A percentile compares a stretch with the other conserved stretches of the same genome.
Conservation (phyloP, 2,888 invertebrate genomes). For the Conistra vaccinii region DNA sequence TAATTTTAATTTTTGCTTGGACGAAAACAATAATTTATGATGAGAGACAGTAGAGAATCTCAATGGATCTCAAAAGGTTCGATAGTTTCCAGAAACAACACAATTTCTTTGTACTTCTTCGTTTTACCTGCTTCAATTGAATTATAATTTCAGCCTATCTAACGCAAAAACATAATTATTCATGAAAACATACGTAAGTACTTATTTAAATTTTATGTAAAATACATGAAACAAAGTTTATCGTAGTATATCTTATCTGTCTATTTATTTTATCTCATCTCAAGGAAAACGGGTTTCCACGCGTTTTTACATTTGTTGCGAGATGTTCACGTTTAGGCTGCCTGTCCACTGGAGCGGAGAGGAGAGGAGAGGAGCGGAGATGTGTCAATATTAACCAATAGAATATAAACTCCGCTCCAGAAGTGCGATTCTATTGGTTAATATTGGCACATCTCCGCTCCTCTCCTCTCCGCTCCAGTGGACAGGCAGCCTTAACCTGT, state of each 20-base stretch:
- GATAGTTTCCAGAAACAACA: neutral
- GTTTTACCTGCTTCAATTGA: neutral
- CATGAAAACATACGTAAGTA: neutral
- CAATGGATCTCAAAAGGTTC: neutral
- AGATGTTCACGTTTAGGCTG: conserved; percentile 13
- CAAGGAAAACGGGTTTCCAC: conserved; percentile 27
- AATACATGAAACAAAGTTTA: conserved; percentile 12
- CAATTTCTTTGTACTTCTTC: neutral
- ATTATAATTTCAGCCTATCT: neutral
- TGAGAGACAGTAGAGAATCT: neutral
- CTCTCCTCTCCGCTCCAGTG: no score
- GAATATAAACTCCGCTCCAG: no score
- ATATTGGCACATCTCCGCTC: no score
- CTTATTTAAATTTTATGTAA: conserved; percentile 19
- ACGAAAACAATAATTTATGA: neutral
- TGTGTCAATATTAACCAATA: no score
- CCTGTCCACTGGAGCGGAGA: no score
- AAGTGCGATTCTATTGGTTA: no score
- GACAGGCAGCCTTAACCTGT: no score
- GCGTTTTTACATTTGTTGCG: conserved; percentile 13
- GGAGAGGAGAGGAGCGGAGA: no score
- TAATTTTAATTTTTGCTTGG: neutral
- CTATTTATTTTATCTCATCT: conserved; percentile 36
- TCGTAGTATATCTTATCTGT: conserved; percentile 37
- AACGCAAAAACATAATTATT: neutral